Conservation (phyloP, 53 echinoderm and acorn worm species). For the Apostichopus leukothele region DNA sequence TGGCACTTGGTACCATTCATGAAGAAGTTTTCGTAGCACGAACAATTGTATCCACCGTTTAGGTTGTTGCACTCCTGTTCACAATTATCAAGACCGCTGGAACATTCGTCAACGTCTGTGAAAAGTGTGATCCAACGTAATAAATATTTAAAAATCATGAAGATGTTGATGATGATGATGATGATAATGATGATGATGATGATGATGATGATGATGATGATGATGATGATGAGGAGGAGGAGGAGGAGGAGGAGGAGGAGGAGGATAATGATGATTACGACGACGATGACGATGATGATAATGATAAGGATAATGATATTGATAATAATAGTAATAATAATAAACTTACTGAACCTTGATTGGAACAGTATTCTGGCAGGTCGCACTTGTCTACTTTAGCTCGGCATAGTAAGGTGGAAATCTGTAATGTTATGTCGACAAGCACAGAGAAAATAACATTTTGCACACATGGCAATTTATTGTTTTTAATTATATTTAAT, state of each 20-base stretch:
- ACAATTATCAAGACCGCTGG: constrained; percentile 51
- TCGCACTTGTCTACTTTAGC: constrained; percentile 6
- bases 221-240: too few relatives aligned
- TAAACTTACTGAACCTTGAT: constrained; percentile 7
- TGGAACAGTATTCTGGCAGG: constrained; percentile 29
- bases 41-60: constrained; percentile 57
- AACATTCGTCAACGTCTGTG: background rate
- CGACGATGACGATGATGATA: too few relatives aligned
- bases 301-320: too few relatives aligned
- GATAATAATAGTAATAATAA: too few relatives aligned
- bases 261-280: background rate
- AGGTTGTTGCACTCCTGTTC: constrained; percentile 62
- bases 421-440: background rate
- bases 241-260: too few relatives aligned
- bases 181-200: too few relatives aligned
- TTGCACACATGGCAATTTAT: too few relatives aligned
- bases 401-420: constrained; percentile 4
- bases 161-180: background rate
- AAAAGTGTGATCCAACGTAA: background rate
- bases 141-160: background rate
- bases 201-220: background rate
- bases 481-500: too few relatives aligned
- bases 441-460: too few relatives aligned
- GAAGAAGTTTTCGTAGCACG: constrained; percentile 53
- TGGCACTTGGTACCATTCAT: background rate